Evolutionary conservation across 2,113 vertebrate species (phyloP).

Genomic region (Anser brachyrhynchus): DNA sequence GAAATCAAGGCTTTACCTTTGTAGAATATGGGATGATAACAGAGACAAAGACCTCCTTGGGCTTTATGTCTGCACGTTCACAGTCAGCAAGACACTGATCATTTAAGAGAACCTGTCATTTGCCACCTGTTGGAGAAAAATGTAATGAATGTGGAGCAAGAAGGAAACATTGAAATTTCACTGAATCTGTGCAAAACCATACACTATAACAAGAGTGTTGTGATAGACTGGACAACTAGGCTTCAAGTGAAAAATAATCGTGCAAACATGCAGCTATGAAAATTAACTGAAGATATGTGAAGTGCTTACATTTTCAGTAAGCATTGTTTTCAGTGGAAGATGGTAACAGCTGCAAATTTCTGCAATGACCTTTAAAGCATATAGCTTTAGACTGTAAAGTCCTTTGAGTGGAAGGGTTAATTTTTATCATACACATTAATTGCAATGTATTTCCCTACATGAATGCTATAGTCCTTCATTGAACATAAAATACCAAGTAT

Average conservation of each 20-base stretch:
- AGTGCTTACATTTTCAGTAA: not conserved
- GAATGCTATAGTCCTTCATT: not conserved
- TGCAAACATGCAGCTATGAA: not conserved
- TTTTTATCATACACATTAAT: not conserved
- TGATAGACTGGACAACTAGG: not conserved
- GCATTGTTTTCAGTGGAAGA: not conserved
- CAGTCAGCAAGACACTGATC: constrained; percentile 77
- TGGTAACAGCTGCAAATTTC: not conserved
- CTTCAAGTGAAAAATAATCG: not conserved
- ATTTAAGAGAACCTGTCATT: constrained; percentile 75
- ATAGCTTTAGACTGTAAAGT: not conserved
- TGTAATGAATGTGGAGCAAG: not conserved
- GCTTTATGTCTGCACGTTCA: constrained; percentile 75
- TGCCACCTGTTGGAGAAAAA: constrained; percentile 54
- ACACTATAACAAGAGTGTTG: not conserved
- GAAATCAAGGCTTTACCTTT: constrained; percentile 61
- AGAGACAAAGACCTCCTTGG: constrained; percentile 78
- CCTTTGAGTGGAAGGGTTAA: not conserved
- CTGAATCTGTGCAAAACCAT: not conserved
- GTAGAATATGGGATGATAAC: constrained; percentile 79
- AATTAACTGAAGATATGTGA: not conserved
- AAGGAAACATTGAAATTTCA: not conserved
- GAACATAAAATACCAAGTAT: not conserved
- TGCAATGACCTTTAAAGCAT: not conserved
- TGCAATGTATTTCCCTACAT: not conserved